These are phyloP conservation scores for Cardiocondyla obscurior DNA, from an alignment of 1,140 invertebrate genomes.

Conservation along the genomic window DNA sequence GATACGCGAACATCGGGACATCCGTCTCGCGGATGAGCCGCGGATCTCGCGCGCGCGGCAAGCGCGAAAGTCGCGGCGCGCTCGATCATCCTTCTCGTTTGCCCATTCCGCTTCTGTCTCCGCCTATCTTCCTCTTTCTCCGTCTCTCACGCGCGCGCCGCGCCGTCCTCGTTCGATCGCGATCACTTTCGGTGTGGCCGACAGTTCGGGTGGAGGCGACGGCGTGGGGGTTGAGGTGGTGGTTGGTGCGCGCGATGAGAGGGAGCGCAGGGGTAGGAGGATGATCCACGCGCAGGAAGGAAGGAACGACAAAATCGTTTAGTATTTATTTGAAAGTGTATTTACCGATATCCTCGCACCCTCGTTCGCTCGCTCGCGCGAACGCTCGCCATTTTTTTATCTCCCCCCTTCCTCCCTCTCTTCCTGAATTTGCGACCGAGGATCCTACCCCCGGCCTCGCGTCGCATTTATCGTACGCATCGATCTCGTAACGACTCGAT, in stretches of 20 bases:
- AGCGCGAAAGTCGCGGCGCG: slow-evolving; percentile 33
- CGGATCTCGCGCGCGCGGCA: slow-evolving; percentile 27
- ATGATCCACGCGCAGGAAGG: slow-evolving; percentile 50
- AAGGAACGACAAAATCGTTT: slow-evolving; percentile 54
- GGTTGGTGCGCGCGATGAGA: slow-evolving; percentile 43
- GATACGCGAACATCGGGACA: slow-evolving; percentile 25
- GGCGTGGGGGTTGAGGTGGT: slow-evolving; percentile 38
- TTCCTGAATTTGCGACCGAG: not conserved
- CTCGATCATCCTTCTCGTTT: not conserved
- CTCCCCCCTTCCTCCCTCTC: not conserved
- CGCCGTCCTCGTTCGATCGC: slow-evolving; percentile 52
- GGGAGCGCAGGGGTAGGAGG: slow-evolving; percentile 34
- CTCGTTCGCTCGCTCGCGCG: not conserved
- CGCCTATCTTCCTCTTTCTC: not conserved
- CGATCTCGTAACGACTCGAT: slow-evolving; percentile 14
- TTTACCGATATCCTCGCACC: slow-evolving; percentile 40
- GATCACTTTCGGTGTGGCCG: slow-evolving; percentile 56
- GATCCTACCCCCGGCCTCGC: not conserved
- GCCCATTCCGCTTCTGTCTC: not conserved
- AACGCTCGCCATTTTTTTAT: not conserved
- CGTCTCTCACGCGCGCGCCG: not conserved
- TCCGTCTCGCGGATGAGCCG: slow-evolving; percentile 18
- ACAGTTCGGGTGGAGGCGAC: slow-evolving; percentile 42
- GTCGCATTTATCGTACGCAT: slow-evolving; percentile 21
- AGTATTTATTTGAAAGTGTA: slow-evolving; percentile 58